Evolutionary conservation across 2,113 vertebrate species (phyloP).

Genomic region (Hydrochoerus hydrochaeris): DNA sequence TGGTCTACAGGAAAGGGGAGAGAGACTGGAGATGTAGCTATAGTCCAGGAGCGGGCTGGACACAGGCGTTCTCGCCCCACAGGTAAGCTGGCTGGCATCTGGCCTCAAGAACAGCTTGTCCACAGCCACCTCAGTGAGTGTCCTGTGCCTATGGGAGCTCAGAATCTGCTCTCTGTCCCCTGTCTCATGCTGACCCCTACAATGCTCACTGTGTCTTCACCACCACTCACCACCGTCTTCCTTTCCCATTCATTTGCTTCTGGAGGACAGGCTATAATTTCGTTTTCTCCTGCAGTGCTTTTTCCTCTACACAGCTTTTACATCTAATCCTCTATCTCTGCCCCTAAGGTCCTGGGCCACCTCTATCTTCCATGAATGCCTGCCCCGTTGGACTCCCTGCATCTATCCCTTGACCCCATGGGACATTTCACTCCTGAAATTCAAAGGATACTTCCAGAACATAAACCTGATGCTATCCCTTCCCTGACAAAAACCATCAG

Average conservation of each 20-base stretch:
- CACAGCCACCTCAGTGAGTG: background rate
- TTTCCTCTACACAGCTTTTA: background rate
- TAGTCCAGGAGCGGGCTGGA: background rate
- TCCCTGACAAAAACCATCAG: background rate
- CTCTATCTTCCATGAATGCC: background rate
- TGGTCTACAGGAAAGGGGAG: background rate
- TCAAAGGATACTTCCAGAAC: background rate
- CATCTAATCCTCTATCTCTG: background rate
- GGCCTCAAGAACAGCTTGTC: background rate
- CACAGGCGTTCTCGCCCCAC: background rate
- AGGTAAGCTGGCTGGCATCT: background rate
- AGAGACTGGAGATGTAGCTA: background rate
- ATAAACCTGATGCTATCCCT: background rate
- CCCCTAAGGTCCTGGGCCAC: background rate
- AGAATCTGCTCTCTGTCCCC: background rate
- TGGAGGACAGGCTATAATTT: background rate
- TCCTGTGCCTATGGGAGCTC: too few species aligned
- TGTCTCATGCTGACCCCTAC: background rate
- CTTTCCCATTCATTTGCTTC: background rate
- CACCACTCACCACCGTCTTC: background rate
- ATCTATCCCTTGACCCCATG: background rate
- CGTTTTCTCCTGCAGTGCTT: background rate
- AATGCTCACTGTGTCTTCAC: background rate
- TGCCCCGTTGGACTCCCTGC: background rate
- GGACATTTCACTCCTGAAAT: background rate